These are phyloP conservation scores for Empidonax alnorum DNA, from an alignment of 2,113 vertebrate species.

Conservation along the genomic window DNA sequence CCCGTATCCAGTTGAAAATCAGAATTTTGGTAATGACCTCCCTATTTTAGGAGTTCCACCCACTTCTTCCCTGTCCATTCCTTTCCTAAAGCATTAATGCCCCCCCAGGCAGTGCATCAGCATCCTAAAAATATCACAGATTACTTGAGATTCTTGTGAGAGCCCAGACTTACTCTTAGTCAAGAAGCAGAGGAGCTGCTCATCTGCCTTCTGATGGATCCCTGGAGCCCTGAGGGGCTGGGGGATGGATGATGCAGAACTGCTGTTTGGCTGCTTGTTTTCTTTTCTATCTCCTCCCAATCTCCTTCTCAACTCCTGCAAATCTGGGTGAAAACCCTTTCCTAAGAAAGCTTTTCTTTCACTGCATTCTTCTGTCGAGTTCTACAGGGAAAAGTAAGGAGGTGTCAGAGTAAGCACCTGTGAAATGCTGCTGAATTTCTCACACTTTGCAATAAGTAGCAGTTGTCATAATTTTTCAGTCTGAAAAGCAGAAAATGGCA, in stretches of 20 bases:
- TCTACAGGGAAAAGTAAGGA: background rate
- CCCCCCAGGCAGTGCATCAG: background rate
- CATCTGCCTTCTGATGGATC: background rate
- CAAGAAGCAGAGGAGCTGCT: conserved; percentile 11
- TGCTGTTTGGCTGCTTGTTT: background rate
- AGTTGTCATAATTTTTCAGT: background rate
- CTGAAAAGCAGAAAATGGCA: background rate
- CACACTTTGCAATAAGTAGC: too few relatives aligned
- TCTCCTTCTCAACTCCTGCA: background rate
- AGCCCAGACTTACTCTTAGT: conserved; percentile 11
- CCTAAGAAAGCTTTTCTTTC: background rate
- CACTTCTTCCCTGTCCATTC: background rate
- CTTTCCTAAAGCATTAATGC: background rate
- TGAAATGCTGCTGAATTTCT: background rate
- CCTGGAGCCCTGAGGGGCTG: background rate
- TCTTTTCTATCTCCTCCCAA: background rate
- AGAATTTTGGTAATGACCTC: background rate
- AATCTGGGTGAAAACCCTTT: background rate
- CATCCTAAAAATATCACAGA: background rate
- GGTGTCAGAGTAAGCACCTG: background rate
- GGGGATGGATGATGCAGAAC: background rate
- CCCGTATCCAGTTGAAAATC: background rate
- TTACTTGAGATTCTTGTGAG: too few relatives aligned
- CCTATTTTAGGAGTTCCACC: background rate
- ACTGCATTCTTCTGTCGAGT: background rate